These are phyloP conservation scores for Drosophila putrida DNA, from an alignment of 2,888 invertebrate genomes.

Conservation along the genomic window DNA sequence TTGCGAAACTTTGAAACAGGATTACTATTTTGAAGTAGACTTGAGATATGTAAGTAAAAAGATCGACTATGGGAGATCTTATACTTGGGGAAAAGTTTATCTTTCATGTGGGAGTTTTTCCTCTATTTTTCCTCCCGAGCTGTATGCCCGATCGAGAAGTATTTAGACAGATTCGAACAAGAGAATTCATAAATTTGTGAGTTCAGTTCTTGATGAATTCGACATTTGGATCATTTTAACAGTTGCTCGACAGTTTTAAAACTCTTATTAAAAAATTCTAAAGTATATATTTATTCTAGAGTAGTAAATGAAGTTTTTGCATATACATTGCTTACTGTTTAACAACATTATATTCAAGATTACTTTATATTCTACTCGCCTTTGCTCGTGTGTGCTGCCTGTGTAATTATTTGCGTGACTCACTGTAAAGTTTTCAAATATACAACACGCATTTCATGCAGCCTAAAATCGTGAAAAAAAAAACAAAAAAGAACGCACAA, in stretches of 20 bases:
- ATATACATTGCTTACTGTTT: neutral
- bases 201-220: no score
- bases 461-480: constrained; percentile 2
- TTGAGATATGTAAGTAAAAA: neutral
- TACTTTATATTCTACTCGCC: constrained; percentile 15
- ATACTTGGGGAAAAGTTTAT: no score
- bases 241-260: no score
- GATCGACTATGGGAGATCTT: no score
- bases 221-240: no score
- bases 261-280: no score
- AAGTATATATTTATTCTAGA: no score
- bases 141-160: neutral
- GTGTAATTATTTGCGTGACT: constrained; percentile 26
- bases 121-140: no score
- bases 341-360: constrained; percentile 1
- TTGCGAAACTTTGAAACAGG: constrained; percentile 7
- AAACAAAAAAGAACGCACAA: constrained; percentile 3
- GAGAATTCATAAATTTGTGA: no score
- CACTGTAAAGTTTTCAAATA: constrained; percentile 25
- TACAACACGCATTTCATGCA: constrained; percentile 26
- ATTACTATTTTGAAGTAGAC: neutral
- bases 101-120: no score
- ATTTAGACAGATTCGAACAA: no score
- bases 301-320: neutral
- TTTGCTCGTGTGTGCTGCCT: constrained; percentile 11